Evolutionary conservation across 2,888 invertebrate species (phyloP).

Genomic region (Hipparchia semele): DNA sequence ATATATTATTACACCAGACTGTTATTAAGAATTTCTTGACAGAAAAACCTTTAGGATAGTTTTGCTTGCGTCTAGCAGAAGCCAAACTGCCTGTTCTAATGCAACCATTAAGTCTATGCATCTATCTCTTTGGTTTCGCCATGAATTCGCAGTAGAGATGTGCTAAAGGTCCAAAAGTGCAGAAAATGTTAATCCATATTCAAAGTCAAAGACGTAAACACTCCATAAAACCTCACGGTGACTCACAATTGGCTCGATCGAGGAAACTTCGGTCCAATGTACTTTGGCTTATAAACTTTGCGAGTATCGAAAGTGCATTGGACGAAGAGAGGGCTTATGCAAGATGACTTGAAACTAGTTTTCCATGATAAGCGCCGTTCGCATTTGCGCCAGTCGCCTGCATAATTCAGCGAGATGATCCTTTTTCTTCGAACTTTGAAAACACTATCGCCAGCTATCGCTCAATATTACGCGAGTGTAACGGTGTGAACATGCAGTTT

Average conservation of each 20-base stretch:
- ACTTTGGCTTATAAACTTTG: conserved; percentile 58
- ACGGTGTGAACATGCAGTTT: background rate
- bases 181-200: background rate
- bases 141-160: background rate
- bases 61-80: too few relatives aligned
- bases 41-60: too few relatives aligned
- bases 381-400: conserved; percentile 53
- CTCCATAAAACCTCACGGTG: background rate
- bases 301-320: conserved; percentile 69
- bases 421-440: conserved; percentile 36
- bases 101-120: too few relatives aligned
- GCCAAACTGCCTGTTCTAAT: too few relatives aligned
- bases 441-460: conserved; percentile 17
- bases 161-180: background rate
- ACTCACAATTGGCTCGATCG: background rate
- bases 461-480: background rate
- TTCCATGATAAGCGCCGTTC: conserved; percentile 59
- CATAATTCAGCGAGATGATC: conserved; percentile 56
- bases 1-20: too few relatives aligned
- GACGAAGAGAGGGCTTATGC: conserved; percentile 65
- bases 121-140: too few relatives aligned
- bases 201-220: background rate
- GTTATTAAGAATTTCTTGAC: too few relatives aligned
- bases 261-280: conserved; percentile 23
- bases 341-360: conserved; percentile 70